Conservation (phyloP, 2,888 invertebrate genomes). For the Megastigmus dorsalis region DNA sequence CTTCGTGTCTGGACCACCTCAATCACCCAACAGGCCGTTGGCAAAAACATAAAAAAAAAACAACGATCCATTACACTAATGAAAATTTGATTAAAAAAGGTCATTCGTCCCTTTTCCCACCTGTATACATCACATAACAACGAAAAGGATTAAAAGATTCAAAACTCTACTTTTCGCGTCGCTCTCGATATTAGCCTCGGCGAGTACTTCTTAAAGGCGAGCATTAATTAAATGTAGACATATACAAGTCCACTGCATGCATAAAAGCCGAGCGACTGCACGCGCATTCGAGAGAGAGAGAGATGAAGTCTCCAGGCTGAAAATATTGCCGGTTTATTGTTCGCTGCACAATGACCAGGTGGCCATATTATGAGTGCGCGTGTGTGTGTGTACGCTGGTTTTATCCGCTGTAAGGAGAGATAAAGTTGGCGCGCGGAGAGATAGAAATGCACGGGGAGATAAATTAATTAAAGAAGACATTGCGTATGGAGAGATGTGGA, state of each 20-base stretch:
- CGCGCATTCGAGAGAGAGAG: neutral
- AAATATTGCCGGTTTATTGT: neutral
- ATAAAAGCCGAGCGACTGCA: neutral
- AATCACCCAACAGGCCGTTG: too few relatives aligned
- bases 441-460: neutral
- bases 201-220: too few relatives aligned
- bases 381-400: too few relatives aligned
- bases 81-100: constrained; percentile 23
- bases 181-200: constrained; percentile 5
- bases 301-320: too few relatives aligned
- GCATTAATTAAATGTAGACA: constrained; percentile 14
- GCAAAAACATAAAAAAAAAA: neutral
- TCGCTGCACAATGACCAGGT: too few relatives aligned
- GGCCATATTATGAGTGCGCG: neutral
- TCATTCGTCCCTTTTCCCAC: neutral
- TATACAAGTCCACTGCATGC: neutral
- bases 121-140: neutral
- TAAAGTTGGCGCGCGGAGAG: too few relatives aligned
- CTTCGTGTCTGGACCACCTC: too few relatives aligned
- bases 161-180: neutral
- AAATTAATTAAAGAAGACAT: neutral
- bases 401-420: too few relatives aligned
- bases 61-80: constrained; percentile 25
- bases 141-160: neutral
- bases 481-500: too few relatives aligned